A percentile compares a stretch with the other conserved stretches of the same genome.
Conservation (phyloP, 2,113 vertebrate species). For the Micronycteris hirsuta region DNA sequence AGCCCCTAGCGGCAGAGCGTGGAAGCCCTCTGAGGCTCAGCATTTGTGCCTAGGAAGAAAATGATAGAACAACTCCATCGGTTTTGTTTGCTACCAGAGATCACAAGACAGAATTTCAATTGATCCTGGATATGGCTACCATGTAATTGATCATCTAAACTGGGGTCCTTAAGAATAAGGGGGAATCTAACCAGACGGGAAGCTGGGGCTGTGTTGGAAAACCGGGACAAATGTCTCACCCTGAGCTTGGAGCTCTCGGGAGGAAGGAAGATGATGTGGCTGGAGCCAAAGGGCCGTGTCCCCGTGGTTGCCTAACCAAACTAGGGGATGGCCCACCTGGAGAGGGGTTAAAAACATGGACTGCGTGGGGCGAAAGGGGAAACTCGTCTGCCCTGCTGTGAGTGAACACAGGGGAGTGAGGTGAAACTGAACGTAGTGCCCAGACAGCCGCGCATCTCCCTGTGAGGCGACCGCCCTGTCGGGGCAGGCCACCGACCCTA, state of each 20-base stretch:
- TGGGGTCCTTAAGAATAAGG: not conserved
- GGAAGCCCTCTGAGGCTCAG: not conserved
- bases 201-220: not conserved
- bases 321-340: not conserved
- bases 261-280: not conserved
- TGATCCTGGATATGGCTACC: not conserved
- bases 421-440: not conserved
- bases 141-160: not conserved
- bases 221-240: accelerated
- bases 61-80: too few species aligned
- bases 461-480: not conserved
- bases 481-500: not conserved
- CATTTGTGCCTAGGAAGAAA: not conserved
- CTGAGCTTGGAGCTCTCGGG: not conserved
- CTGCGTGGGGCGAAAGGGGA: not conserved
- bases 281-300: not conserved
- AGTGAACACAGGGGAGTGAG: not conserved
- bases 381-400: not conserved
- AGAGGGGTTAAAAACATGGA: not conserved
- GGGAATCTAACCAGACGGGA: not conserved
- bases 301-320: not conserved
- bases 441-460: not conserved
- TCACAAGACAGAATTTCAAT: not conserved
- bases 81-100: not conserved
- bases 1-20: too few species aligned